Conservation (phyloP, 2,797 vertebrate species). For the Bradypodion pumilum region DNA sequence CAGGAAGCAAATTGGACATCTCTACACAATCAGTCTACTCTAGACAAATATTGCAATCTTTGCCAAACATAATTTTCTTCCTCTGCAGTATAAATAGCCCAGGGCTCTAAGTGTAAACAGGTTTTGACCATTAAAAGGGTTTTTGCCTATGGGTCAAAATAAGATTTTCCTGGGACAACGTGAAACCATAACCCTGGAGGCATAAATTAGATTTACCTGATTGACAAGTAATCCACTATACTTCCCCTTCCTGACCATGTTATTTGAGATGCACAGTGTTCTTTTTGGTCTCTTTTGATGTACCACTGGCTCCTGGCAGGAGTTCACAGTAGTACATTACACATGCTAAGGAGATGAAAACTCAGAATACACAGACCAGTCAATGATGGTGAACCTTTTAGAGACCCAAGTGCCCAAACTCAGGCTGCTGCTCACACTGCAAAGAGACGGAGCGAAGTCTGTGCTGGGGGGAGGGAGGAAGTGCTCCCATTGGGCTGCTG, state of each 20-base stretch:
- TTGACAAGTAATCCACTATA: not conserved
- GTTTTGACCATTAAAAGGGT: slow-evolving; percentile 16
- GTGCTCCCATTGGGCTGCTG: too few relatives aligned
- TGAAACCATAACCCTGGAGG: not conserved
- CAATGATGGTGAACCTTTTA: too few relatives aligned
- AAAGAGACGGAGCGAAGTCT: too few relatives aligned
- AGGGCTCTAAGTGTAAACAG: slow-evolving; percentile 5
- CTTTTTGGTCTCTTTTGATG: not conserved
- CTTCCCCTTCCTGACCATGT: slow-evolving; percentile 29
- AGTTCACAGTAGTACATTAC: slow-evolving; percentile 16
- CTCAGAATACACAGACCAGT: not conserved
- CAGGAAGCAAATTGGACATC: slow-evolving; percentile 16
- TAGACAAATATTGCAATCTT: slow-evolving; percentile 1
- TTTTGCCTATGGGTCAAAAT: slow-evolving; percentile 4
- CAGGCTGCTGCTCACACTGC: too few relatives aligned
- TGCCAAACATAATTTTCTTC: slow-evolving; percentile 18
- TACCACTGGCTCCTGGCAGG: not conserved
- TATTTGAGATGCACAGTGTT: slow-evolving; percentile 7
- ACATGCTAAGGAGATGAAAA: not conserved
- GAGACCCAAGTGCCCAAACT: too few relatives aligned
- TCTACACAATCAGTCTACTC: not conserved
- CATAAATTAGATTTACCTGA: slow-evolving; percentile 7
- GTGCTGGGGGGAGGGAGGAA: too few relatives aligned
- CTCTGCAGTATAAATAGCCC: slow-evolving; percentile 6
- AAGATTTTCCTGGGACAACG: slow-evolving; percentile 19